Conservation (phyloP, 2,797 vertebrate species). For the Vultur gryphus region DNA sequence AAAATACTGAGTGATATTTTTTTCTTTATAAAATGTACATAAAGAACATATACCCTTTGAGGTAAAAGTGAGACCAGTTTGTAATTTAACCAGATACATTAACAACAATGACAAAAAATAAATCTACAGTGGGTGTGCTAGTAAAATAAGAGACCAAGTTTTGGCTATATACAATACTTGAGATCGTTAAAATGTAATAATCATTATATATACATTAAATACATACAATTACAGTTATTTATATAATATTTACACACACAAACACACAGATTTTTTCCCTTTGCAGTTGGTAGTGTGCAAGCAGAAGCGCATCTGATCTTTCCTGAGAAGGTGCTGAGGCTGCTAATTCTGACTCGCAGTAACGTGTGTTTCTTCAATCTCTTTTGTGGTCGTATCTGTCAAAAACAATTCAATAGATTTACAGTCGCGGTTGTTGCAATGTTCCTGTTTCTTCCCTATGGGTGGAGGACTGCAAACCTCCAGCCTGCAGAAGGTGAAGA, state of each 20-base stretch:
- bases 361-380: neutral
- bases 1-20: neutral
- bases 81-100: slow-evolving; percentile 38
- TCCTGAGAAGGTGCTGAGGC: slow-evolving; percentile 45
- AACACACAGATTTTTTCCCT: neutral
- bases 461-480: neutral
- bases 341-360: neutral
- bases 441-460: neutral
- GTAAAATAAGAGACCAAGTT: slow-evolving; percentile 17
- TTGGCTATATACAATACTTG: neutral
- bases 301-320: neutral
- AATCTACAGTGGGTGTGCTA: neutral
- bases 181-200: neutral
- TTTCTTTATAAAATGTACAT: slow-evolving; percentile 57
- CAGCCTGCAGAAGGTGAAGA: neutral
- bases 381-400: neutral
- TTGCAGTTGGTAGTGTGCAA: neutral
- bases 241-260: slow-evolving; percentile 34
- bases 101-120: slow-evolving; percentile 1
- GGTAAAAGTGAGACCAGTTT: slow-evolving; percentile 45
- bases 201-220: slow-evolving; percentile 35
- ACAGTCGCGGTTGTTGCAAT: neutral
- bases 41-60: slow-evolving; percentile 37
- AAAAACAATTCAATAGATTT: neutral
- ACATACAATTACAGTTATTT: slow-evolving; percentile 48